These are phyloP conservation scores for Dasyurus viverrinus DNA, from an alignment of 2,113 vertebrate species.

Conservation along the genomic window DNA sequence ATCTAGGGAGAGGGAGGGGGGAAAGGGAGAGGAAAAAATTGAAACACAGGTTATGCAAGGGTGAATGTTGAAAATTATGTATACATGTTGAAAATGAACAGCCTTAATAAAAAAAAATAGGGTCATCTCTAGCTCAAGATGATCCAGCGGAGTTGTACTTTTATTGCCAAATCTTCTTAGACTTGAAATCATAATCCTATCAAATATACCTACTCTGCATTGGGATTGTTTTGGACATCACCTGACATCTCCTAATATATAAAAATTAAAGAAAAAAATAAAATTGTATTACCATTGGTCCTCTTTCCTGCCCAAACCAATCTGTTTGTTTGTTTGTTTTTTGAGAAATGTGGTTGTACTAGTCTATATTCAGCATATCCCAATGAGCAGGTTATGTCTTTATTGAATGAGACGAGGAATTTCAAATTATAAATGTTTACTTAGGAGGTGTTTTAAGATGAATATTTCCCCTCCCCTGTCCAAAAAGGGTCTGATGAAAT, in stretches of 20 bases:
- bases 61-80: too few species aligned
- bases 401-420: neutral
- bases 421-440: neutral
- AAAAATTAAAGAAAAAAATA: neutral
- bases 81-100: too few species aligned
- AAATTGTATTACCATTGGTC: neutral
- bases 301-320: neutral
- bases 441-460: neutral
- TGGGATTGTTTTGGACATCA: neutral
- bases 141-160: neutral
- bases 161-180: neutral
- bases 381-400: neutral
- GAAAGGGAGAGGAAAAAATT: too few species aligned
- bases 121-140: neutral
- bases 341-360: neutral
- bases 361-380: neutral
- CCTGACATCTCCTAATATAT: neutral
- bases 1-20: too few species aligned
- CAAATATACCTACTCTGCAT: neutral
- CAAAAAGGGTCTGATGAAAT: neutral
- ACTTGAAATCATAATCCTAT: neutral
- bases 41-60: too few species aligned
- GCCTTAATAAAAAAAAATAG: neutral
- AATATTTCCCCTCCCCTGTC: neutral
- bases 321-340: neutral